These are phyloP conservation scores for Drosophila quasianomalipes DNA, from an alignment of 2,888 invertebrate genomes.

Conservation along the genomic window DNA sequence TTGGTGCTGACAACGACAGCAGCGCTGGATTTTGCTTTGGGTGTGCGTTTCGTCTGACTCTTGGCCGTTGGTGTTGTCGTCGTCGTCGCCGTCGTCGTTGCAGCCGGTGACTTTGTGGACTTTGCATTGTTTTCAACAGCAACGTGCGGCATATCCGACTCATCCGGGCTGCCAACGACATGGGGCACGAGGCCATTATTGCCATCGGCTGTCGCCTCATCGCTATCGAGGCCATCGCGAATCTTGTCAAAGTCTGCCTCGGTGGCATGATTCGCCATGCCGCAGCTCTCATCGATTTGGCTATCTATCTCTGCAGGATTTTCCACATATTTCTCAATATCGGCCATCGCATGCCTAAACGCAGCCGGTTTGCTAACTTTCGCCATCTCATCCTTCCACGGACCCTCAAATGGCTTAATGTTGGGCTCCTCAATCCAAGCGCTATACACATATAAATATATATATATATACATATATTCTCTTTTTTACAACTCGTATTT, in stretches of 20 bases:
- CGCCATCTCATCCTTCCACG: conserved; percentile 91
- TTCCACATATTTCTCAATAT: conserved; percentile 92
- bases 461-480: not conserved
- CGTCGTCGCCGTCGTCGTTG: conserved; percentile 34
- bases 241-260: conserved; percentile 91
- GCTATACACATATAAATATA: conserved; percentile 85
- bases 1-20: conserved; percentile 67
- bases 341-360: conserved; percentile 92
- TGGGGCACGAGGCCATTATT: conserved; percentile 72
- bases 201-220: conserved; percentile 52
- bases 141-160: conserved; percentile 40
- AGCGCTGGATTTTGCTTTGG: conserved; percentile 79
- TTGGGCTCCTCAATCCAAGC: conserved; percentile 95
- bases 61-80: conserved; percentile 54
- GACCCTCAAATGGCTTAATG: conserved; percentile 92
- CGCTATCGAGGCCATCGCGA: conserved; percentile 86
- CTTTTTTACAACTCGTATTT: not conserved
- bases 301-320: conserved; percentile 87
- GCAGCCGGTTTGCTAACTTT: conserved; percentile 91
- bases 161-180: conserved; percentile 73
- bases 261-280: conserved; percentile 85
- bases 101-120: conserved; percentile 37
- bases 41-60: conserved; percentile 75
- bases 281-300: conserved; percentile 77
- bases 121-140: conserved; percentile 57